Conservation (phyloP, 2,797 vertebrate species). For the Lepus townsendii region DNA sequence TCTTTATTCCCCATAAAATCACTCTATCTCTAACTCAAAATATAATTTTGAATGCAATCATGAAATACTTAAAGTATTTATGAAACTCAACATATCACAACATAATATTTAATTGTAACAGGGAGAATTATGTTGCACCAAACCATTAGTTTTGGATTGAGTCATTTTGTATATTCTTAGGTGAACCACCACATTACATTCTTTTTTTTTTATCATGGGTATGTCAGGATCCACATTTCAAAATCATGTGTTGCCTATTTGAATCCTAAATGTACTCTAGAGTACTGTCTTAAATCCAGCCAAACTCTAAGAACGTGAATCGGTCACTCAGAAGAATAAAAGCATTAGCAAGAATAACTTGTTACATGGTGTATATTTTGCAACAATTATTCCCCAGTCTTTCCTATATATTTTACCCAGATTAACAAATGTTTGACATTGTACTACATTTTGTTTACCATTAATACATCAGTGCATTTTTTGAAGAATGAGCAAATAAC, state of each 20-base stretch:
- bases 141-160: neutral
- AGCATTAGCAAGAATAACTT: neutral
- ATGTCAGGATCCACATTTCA: neutral
- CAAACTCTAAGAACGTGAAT: neutral
- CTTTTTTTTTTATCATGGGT: neutral
- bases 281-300: neutral
- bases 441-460: neutral
- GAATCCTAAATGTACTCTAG: neutral
- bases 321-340: neutral
- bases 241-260: neutral
- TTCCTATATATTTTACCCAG: neutral
- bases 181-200: neutral
- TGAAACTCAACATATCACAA: neutral
- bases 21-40: neutral
- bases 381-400: neutral
- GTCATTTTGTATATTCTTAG: neutral
- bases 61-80: neutral
- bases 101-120: neutral
- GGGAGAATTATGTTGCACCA: neutral
- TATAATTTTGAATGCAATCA: neutral
- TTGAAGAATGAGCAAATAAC: neutral
- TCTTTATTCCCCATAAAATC: neutral
- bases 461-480: neutral
- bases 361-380: neutral
- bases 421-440: neutral